A percentile compares a stretch with the other conserved stretches of the same genome.
Evolutionary conservation across 2,113 vertebrate genomes (phyloP).

Genomic region (Heliornis fulica): DNA sequence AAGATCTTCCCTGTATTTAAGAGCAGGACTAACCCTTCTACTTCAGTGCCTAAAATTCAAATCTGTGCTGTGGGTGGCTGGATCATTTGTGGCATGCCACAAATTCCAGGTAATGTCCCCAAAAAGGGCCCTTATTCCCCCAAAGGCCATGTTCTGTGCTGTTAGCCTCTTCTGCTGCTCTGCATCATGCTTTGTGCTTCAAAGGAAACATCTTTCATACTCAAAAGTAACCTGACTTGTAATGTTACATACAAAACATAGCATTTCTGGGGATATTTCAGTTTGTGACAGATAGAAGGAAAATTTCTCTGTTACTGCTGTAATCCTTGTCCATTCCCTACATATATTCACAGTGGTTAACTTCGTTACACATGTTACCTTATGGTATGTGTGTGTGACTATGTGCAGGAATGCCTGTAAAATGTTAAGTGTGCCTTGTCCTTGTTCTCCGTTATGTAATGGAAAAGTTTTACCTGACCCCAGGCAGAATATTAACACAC

Average conservation of each 20-base stretch:
- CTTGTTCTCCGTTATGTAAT: accelerated
- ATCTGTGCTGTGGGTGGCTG: accelerated
- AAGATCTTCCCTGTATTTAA: neutral
- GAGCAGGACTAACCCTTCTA: neutral
- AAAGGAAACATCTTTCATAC: neutral
- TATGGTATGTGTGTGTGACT: neutral
- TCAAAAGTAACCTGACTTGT: neutral
- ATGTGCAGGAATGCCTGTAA: neutral
- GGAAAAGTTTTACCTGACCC: neutral
- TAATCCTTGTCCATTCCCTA: neutral
- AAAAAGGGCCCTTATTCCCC: neutral
- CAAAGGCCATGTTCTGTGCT: neutral
- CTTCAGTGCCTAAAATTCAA: neutral
- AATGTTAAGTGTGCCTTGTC: neutral
- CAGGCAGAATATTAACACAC: accelerated
- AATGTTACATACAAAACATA: neutral
- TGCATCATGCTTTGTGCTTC: neutral
- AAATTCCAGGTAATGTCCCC: neutral
- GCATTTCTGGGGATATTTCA: accelerated
- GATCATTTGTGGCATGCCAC: neutral
- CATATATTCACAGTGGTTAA: neutral
- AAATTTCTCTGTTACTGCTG: neutral
- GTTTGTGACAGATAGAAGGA: neutral
- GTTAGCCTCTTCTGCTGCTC: neutral
- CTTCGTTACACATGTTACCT: neutral